These are phyloP conservation scores for Miltochrista miniata DNA, from an alignment of 2,888 invertebrate species.

Conservation along the genomic window DNA sequence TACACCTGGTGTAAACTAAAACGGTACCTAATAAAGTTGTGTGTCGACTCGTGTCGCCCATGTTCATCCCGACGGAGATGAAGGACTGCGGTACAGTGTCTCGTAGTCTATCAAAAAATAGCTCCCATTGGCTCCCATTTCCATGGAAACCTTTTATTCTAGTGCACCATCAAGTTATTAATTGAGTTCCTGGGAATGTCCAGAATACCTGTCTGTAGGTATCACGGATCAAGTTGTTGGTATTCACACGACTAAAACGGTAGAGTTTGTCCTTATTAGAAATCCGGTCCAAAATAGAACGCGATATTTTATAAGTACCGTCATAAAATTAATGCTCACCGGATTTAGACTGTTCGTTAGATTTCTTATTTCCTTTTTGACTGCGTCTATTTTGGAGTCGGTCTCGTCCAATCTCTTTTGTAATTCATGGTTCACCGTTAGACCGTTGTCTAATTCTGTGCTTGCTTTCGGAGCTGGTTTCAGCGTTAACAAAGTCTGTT, in stretches of 20 bases:
- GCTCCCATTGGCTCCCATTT: too few relatives aligned
- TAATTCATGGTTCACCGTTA: conserved; percentile 55
- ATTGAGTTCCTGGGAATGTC: too few relatives aligned
- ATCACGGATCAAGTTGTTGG: too few relatives aligned
- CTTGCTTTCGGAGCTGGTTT: conserved; percentile 35
- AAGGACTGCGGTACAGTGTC: too few relatives aligned
- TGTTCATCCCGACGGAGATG: too few relatives aligned
- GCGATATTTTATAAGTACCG: not conserved
- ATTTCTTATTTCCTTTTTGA: conserved; percentile 61
- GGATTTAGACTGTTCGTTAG: conserved; percentile 63
- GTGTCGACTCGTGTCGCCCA: too few relatives aligned
- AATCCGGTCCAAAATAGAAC: not conserved
- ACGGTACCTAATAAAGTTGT: too few relatives aligned
- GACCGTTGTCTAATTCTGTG: conserved; percentile 54
- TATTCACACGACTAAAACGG: not conserved
- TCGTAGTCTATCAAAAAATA: too few relatives aligned
- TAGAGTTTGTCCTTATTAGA: not conserved
- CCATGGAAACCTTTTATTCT: too few relatives aligned
- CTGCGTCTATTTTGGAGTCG: conserved; percentile 65
- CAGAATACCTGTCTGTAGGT: too few relatives aligned
- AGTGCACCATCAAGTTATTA: too few relatives aligned
- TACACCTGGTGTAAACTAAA: too few relatives aligned
- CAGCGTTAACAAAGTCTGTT: conserved; percentile 59
- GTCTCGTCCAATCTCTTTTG: conserved; percentile 62
- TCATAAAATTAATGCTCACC: conserved; percentile 38